Percentiles rank a stretch among this genome's conserved stretches.
phyloP scores from a whole-genome alignment of 2,113 vertebrate genomes.

The Ceyx melanurus region DNA sequence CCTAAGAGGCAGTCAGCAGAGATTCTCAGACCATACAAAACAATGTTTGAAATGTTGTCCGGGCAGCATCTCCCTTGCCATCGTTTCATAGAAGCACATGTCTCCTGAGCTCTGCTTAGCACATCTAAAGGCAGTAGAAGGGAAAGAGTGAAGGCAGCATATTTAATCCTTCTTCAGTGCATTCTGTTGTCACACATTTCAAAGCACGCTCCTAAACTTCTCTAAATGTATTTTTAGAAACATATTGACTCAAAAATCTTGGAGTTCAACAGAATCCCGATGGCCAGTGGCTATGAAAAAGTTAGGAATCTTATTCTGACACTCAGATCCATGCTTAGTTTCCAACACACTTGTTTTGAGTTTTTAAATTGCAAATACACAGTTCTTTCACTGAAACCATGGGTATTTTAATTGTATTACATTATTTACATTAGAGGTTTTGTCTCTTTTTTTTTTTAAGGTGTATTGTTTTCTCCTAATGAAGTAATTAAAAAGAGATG shows the following conservation, averaged over 20 bases:
- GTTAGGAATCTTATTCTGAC: background rate
- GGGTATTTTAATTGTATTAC: background rate
- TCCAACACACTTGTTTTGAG: background rate
- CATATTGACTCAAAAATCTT: background rate
- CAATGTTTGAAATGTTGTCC: fast-evolving
- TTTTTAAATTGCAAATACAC: background rate
- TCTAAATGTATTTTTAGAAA: background rate
- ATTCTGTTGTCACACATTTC: background rate
- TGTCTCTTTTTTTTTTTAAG: background rate
- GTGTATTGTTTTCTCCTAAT: background rate
- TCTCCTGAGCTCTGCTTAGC: background rate
- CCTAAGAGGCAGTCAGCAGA: background rate
- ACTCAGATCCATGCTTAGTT: background rate
- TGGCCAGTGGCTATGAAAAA: background rate
- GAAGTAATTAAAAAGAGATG: background rate
- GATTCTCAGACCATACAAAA: background rate
- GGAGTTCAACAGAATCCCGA: background rate
- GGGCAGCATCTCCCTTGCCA: no score
- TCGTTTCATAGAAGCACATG: background rate
- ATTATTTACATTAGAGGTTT: background rate
- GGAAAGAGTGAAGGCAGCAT: background rate
- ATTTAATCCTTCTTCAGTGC: background rate
- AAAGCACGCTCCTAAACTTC: background rate
- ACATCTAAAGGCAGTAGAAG: background rate
- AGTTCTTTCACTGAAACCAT: background rate